phyloP scores from a whole-genome alignment of 1,140 invertebrate genomes.

The Drosophila subobscura region DNA sequence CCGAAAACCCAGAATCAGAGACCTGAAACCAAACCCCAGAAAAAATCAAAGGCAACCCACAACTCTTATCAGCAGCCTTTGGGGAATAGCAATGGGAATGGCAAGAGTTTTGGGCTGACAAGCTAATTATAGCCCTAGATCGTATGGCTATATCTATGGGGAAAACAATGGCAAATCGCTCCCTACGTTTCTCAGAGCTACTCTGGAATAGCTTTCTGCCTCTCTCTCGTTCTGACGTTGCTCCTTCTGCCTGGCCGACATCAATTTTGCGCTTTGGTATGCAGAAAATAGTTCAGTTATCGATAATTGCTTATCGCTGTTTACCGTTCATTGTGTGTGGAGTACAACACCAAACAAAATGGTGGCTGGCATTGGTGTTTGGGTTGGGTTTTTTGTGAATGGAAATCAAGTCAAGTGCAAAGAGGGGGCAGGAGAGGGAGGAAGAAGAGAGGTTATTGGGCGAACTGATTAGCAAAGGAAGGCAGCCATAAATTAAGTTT shows the following conservation, averaged over 20 bases:
- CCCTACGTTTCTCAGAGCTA: too few species aligned
- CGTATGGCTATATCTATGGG: constrained; percentile 33
- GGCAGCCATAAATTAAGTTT: too few species aligned
- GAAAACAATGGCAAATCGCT: constrained; percentile 3
- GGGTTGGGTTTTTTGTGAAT: constrained; percentile 57
- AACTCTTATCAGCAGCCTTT: constrained; percentile 61
- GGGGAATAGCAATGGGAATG: not conserved
- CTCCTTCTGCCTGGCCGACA: constrained; percentile 2
- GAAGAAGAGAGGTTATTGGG: too few species aligned
- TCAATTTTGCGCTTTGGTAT: constrained; percentile 54
- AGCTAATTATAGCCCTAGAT: constrained; percentile 59
- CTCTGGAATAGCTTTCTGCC: not conserved
- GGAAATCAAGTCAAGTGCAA: constrained; percentile 23
- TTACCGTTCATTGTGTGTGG: constrained; percentile 28
- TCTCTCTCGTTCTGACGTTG: not conserved
- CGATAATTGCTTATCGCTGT: constrained; percentile 59
- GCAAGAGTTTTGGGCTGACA: constrained; percentile 41
- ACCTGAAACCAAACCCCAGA: too few species aligned
- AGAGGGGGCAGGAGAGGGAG: not conserved
- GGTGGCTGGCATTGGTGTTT: constrained; percentile 23
- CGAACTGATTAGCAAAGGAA: too few species aligned
- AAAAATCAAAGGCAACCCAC: constrained; percentile 70
- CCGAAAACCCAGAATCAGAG: constrained; percentile 63
- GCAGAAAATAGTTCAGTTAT: constrained; percentile 64
- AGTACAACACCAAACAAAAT: constrained; percentile 39